These are phyloP conservation scores for Ectobius pallidus DNA, from an alignment of 2,888 invertebrate genomes.

Conservation along the genomic window DNA sequence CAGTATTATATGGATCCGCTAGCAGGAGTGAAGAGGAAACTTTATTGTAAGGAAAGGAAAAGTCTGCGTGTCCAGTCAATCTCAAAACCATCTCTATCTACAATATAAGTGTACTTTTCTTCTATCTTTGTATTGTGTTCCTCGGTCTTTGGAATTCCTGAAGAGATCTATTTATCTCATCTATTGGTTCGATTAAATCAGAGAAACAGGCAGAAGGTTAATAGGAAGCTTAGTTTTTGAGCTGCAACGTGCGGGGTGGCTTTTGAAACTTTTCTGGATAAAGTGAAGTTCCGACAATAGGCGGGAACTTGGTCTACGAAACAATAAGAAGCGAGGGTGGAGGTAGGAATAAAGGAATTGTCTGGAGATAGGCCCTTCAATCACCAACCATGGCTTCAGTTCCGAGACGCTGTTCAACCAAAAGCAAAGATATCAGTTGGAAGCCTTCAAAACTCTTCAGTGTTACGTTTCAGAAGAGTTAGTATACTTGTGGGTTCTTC, in stretches of 20 bases:
- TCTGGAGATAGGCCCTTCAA: neutral
- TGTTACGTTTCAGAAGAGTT: too few relatives aligned
- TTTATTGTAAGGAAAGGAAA: too few relatives aligned
- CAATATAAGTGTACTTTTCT: neutral
- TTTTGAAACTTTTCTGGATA: slow-evolving; percentile 34
- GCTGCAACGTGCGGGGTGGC: slow-evolving; percentile 17
- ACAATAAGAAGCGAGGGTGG: slow-evolving; percentile 23
- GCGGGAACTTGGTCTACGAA: slow-evolving; percentile 37
- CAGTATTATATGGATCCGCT: neutral
- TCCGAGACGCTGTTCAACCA: too few relatives aligned
- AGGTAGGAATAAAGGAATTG: neutral
- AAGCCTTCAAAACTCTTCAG: too few relatives aligned
- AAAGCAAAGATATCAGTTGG: too few relatives aligned
- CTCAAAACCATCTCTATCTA: neutral
- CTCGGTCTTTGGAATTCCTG: neutral
- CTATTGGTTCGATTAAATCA: slow-evolving; percentile 34
- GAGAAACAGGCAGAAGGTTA: slow-evolving; percentile 38
- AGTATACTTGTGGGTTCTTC: too few relatives aligned
- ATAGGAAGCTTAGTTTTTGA: slow-evolving; percentile 38
- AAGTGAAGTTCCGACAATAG: slow-evolving; percentile 36
- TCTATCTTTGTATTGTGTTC: neutral
- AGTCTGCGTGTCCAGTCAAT: neutral
- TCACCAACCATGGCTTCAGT: too few relatives aligned
- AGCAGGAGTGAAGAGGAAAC: neutral
- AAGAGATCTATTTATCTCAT: slow-evolving; percentile 4